Percentiles rank a stretch among this genome's conserved stretches.
These are phyloP conservation scores for Plectrocnemia conspersa DNA, from an alignment of 1,140 invertebrate genomes.

Conservation along the genomic window DNA sequence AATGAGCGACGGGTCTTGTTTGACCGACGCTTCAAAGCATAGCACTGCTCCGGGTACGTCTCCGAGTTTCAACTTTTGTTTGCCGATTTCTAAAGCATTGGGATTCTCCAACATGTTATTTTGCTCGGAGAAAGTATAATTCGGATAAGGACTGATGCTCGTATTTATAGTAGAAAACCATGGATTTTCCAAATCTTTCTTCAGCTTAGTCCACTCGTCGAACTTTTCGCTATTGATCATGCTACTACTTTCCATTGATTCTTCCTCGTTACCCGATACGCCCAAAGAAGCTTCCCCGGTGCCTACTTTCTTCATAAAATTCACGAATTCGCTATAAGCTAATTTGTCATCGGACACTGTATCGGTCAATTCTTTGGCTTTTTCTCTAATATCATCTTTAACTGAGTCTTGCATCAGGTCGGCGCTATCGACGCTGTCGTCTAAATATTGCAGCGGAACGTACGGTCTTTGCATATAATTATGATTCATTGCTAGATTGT, in stretches of 20 bases:
- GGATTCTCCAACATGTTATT: slow-evolving; percentile 80
- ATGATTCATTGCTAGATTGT: slow-evolving; percentile 27
- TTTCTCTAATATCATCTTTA: slow-evolving; percentile 50
- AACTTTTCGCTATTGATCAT: slow-evolving; percentile 42
- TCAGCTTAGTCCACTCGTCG: slow-evolving; percentile 50
- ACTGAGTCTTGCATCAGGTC: slow-evolving; percentile 40
- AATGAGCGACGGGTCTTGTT: slow-evolving; percentile 73
- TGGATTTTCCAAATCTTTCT: slow-evolving; percentile 46
- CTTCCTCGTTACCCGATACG: slow-evolving; percentile 39
- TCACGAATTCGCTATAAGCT: slow-evolving; percentile 77
- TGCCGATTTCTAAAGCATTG: slow-evolving; percentile 84
- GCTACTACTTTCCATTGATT: slow-evolving; percentile 40
- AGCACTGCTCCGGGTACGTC: slow-evolving; percentile 94
- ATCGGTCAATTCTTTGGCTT: slow-evolving; percentile 54
- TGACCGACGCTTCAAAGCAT: slow-evolving; percentile 92
- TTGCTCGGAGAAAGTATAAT: slow-evolving; percentile 79
- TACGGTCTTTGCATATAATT: slow-evolving; percentile 15
- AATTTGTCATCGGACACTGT: slow-evolving; percentile 62
- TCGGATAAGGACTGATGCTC: slow-evolving; percentile 42
- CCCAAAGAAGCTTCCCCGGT: slow-evolving; percentile 57
- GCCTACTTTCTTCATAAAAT: slow-evolving; percentile 76
- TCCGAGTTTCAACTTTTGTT: slow-evolving; percentile 73
- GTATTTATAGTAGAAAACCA: slow-evolving; percentile 39
- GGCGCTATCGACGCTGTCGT: slow-evolving; percentile 17
- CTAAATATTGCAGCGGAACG: slow-evolving; percentile 26